phyloP scores from a whole-genome alignment of 2,113 vertebrate species.

The Rhinolophus ferrumequinum region DNA sequence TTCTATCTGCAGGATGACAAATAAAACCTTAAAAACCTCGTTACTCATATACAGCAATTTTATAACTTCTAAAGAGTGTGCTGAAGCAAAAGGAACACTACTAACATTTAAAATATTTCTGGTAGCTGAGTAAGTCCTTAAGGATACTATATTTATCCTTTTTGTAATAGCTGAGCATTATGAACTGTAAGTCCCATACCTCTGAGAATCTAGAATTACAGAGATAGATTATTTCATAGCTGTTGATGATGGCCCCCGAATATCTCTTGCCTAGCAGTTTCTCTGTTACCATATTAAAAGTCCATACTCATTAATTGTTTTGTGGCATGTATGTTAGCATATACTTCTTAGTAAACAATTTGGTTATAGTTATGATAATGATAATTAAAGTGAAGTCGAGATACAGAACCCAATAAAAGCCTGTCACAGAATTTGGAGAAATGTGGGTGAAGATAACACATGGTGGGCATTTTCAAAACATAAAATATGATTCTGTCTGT shows the following conservation, averaged over 20 bases:
- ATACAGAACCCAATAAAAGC: neutral
- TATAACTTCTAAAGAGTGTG: neutral
- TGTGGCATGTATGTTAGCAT: neutral
- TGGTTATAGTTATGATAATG: neutral
- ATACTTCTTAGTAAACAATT: neutral
- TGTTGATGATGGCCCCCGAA: neutral
- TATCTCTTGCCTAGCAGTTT: neutral
- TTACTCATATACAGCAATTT: neutral
- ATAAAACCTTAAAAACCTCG: neutral
- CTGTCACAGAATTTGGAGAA: neutral
- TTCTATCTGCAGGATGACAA: neutral
- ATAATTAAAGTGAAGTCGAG: neutral
- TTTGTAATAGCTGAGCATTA: neutral
- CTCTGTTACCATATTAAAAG: neutral
- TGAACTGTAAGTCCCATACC: neutral
- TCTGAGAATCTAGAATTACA: constrained; percentile 7
- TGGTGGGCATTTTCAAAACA: neutral
- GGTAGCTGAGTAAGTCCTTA: neutral
- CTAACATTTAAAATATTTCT: neutral
- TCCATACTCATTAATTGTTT: neutral
- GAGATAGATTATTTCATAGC: neutral
- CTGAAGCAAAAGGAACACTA: neutral
- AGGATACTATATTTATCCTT: neutral
- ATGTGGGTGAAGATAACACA: neutral
- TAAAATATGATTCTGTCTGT: neutral